Percentiles rank a stretch among this genome's conserved stretches.
These are phyloP conservation scores for Latheticus oryzae DNA, from an alignment of 2,888 invertebrate genomes.

Conservation along the genomic window DNA sequence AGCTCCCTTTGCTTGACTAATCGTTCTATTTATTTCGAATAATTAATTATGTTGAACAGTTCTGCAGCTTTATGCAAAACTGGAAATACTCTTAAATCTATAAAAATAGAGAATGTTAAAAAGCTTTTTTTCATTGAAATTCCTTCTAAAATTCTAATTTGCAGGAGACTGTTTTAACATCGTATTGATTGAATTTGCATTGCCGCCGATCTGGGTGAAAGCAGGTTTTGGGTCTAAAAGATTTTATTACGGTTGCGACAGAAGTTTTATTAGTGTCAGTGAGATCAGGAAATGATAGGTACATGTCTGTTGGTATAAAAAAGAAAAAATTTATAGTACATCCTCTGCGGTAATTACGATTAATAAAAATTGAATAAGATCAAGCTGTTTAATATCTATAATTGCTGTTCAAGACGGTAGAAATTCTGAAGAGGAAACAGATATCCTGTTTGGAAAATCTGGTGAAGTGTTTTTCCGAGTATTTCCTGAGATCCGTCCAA, in stretches of 20 bases:
- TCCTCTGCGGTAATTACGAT: not conserved
- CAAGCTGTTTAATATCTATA: conserved; percentile 38
- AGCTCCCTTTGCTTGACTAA: conserved; percentile 24
- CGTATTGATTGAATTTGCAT: conserved; percentile 31
- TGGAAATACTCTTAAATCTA: conserved; percentile 4
- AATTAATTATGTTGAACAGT: conserved; percentile 19
- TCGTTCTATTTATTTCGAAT: conserved; percentile 20
- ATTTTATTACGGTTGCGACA: conserved; percentile 21
- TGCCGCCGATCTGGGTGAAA: conserved; percentile 11
- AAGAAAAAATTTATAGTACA: conserved; percentile 1
- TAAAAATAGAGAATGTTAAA: not conserved
- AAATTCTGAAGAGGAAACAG: conserved; percentile 36
- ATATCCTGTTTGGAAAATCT: conserved; percentile 41
- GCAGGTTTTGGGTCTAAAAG: conserved; percentile 14
- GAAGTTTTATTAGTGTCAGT: conserved; percentile 25
- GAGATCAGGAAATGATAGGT: conserved; percentile 27
- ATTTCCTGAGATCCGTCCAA: conserved; percentile 38
- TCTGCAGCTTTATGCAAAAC: not conserved
- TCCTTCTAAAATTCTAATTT: conserved; percentile 23
- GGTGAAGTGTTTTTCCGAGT: conserved; percentile 40
- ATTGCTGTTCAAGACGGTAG: conserved; percentile 37
- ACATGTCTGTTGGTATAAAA: conserved; percentile 3
- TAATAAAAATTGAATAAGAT: conserved; percentile 19
- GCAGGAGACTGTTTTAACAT: conserved; percentile 11
- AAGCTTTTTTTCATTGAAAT: not conserved